phyloP scores from a whole-genome alignment of 2,113 vertebrate genomes.

The Ciconia maguari region DNA sequence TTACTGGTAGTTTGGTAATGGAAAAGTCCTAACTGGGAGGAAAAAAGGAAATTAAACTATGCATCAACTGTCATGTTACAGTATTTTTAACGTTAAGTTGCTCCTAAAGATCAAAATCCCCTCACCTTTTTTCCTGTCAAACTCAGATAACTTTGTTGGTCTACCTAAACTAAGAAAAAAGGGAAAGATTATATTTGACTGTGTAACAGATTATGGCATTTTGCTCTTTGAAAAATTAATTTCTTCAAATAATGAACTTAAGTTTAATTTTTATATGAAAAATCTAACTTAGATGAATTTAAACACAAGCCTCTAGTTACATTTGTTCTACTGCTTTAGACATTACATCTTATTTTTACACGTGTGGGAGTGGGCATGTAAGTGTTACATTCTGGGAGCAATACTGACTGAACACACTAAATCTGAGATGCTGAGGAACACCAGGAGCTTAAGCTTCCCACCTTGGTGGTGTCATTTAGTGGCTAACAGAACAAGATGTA shows the following conservation, averaged over 20 bases:
- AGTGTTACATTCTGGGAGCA: background rate
- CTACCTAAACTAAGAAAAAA: conserved; percentile 29
- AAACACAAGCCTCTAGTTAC: background rate
- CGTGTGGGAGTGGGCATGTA: background rate
- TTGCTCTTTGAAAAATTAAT: conserved; percentile 27
- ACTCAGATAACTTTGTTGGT: conserved; percentile 59
- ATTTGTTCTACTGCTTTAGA: background rate
- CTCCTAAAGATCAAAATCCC: background rate
- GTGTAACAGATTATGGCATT: conserved; percentile 29
- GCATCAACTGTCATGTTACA: background rate
- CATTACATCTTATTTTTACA: background rate
- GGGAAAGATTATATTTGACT: conserved; percentile 23
- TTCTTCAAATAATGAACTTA: conserved; percentile 10
- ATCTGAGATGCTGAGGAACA: background rate
- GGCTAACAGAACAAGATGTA: background rate
- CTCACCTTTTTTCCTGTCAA: conserved; percentile 32
- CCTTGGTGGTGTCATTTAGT: background rate
- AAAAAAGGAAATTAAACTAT: conserved; percentile 24
- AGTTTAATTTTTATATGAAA: conserved; percentile 1
- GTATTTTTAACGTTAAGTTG: background rate
- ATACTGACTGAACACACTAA: background rate
- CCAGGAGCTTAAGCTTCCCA: background rate
- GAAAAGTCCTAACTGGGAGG: background rate
- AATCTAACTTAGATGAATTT: background rate
- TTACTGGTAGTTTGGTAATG: background rate